Evolutionary conservation across 2,113 vertebrate genomes (phyloP), one percentile per base, ranked within the genome.

Genomic region (Rhinolophus sinicus): DNA sequence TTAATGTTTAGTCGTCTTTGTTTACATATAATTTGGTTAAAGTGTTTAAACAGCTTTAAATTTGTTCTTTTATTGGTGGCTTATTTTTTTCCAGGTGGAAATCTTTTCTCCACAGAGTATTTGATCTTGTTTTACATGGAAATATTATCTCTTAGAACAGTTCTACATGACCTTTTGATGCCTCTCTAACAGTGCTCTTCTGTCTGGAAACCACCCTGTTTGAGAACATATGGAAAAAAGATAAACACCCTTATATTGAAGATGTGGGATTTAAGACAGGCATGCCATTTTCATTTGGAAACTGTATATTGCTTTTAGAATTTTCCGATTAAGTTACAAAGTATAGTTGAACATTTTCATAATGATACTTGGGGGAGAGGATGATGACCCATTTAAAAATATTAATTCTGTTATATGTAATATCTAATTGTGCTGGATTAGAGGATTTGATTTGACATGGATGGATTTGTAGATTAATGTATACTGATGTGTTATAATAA

Each of bases 21-120:
- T 94, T 93, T 91, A 87, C 16, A 54, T 90, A 62, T n/a, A 85
- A 56, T 94, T 88, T 85, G 47, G 40, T 88, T 77, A 91, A 95
- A 88, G 94, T 94, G 58, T 90, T 92, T 77, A 81, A 91, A 70
- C 21, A 93, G 30, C 30, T 80, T 82, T 77, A 22, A 15, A 19
- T 93, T 95, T 94, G 81, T 64, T 95, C 58, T 95, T 88, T 76
- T 58, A 64, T 56, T 35, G 58, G 72, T 97, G 82, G 28, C 52
- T 90, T 97, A 38, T 58, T 54, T 58, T 93, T 92, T 52, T 54
- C 38, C 33, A 75, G 82, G 91, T 91, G 67, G 50, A 90, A 82
- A 65, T 54, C 89, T 94, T 95, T 40, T 80, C 56, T 62, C 30
- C 2, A 52, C 38, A 54, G 94, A 60, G 12, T 52, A 52, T 75